Percentiles rank a stretch among this genome's conserved stretches.
These are phyloP conservation scores for Larimichthys crocea DNA, from an alignment of 2,113 vertebrate species.

Conservation along the genomic window DNA sequence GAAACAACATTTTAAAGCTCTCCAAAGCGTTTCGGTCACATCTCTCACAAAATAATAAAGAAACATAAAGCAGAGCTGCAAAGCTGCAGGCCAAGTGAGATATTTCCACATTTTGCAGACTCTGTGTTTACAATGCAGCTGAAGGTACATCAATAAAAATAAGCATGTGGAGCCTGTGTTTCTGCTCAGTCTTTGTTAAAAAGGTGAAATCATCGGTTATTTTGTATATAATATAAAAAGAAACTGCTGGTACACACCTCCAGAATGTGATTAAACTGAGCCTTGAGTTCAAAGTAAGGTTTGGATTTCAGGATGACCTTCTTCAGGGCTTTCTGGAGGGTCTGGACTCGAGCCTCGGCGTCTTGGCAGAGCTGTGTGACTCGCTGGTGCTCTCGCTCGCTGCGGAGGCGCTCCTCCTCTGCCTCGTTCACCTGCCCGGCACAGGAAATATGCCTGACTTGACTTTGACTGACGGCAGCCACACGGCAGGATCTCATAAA, in stretches of 20 bases:
- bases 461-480: too few relatives aligned
- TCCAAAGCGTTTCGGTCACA: neutral
- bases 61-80: neutral
- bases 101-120: conserved; percentile 1
- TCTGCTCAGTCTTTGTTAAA: neutral
- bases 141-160: conserved; percentile 2
- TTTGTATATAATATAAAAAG: neutral
- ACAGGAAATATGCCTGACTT: conserved; percentile 17
- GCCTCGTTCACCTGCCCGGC: conserved; percentile 90
- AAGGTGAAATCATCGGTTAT: neutral
- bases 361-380: conserved; percentile 92
- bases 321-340: conserved; percentile 90
- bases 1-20: neutral
- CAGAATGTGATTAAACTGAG: conserved; percentile 92
- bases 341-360: conserved; percentile 90
- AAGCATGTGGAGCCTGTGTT: neutral
- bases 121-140: neutral
- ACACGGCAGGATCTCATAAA: neutral
- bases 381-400: conserved; percentile 91
- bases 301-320: conserved; percentile 93
- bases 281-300: conserved; percentile 94
- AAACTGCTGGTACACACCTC: conserved; percentile 80
- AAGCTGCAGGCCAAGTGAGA: neutral
- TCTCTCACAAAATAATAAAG: neutral
- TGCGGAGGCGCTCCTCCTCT: conserved; percentile 90